Base-by-base conservation (phyloP, 2,888 invertebrate genomes). In the Barypeithes pellucidus region DNA sequence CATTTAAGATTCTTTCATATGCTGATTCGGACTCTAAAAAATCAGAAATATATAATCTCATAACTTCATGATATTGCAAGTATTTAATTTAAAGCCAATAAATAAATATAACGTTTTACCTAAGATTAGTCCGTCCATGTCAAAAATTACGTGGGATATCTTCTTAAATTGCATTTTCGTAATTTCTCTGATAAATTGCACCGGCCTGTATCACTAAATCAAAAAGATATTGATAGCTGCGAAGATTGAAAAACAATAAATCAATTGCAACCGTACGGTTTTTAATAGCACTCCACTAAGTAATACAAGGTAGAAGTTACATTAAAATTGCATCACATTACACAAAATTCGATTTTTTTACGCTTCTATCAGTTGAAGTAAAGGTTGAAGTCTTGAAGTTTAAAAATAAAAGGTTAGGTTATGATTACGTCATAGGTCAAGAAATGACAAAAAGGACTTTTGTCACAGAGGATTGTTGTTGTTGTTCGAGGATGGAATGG, bases 121-220 rank as follows among this genome's bases (percentile, higher is more conserved):
- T 68, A 92, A 82, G 50, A 92, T 82, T 24, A 91, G 85, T 7
- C 92, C 92, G 82, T 92, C 92, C 86, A 91, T 88, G 82, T 92
- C 92, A 83, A 92, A 95, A 79, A 95, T 92, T 77, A 94, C 92
- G 84, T 95, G 94, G 3, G 93, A 92, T 9, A 93, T 92, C 78
- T 88, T 89, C 79, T 87, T 88, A 74, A 87, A 89, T 43, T 78
- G 63, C 83, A 84, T 84, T 67, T 76, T 81, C 16, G 33, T 14
- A 54, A n/a, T 0, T 14, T 8, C 20, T 47, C 7, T 5, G 9
- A 18, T 16, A 45, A 45, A 45, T 16, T 39, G 7, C 2, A 18
- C 18, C 45, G 45, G 45, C 45, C 4, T 9, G 11, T 29, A 47
- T 47, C 8, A 47, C 45, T 47, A 18, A 18, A 47, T 16, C 22